Evolutionary conservation across 2,888 invertebrate genomes (phyloP).

Genomic region (Spatulosminthurus flaviceps): DNA sequence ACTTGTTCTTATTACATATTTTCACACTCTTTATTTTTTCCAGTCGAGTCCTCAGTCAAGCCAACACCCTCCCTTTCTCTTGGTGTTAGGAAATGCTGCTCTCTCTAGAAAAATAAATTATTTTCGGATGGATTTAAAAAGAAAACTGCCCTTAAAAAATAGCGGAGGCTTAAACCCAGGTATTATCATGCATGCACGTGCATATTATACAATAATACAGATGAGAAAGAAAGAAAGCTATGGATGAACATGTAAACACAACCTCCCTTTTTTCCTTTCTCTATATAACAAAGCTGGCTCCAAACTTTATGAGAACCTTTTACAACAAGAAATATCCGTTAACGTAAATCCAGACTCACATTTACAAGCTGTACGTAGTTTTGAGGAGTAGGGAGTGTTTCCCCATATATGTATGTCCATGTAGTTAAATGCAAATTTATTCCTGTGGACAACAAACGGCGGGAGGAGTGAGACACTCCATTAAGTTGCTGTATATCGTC

Average conservation of each 20-base stretch:
- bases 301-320: not conserved
- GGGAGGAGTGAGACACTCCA: slow-evolving; percentile 31
- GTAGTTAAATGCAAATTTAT: slow-evolving; percentile 25
- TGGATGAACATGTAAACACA: not conserved
- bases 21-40: too few species aligned
- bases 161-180: not conserved
- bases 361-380: not conserved
- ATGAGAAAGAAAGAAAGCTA: too few species aligned
- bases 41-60: too few species aligned
- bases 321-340: too few species aligned
- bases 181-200: not conserved
- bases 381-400: not conserved
- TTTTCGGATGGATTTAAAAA: not conserved
- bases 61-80: too few species aligned
- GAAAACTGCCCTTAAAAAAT: not conserved
- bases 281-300: not conserved
- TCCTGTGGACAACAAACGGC: slow-evolving; percentile 20
- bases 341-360: not conserved
- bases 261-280: too few species aligned
- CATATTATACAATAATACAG: too few species aligned
- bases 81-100: not conserved
- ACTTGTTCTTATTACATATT: too few species aligned
- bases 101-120: not conserved
- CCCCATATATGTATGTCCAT: too few species aligned
- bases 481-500: not conserved